phyloP scores from a whole-genome alignment of 1,140 invertebrate genomes.

The Pectinophora gossypiella region DNA sequence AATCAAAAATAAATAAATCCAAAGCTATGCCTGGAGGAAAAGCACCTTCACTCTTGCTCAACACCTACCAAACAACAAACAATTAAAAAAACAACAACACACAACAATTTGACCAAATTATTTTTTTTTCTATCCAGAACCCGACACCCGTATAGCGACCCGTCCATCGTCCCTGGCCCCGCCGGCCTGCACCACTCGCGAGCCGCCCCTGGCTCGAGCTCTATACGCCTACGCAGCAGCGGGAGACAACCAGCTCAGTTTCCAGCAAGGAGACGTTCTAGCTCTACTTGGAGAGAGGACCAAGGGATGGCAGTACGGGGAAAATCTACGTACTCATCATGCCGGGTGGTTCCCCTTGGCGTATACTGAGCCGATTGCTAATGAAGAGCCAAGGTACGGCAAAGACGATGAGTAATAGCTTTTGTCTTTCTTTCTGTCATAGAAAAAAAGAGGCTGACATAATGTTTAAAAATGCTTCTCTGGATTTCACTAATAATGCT shows the following conservation, averaged over 20 bases:
- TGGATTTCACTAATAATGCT: no score
- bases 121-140: constrained; percentile 24
- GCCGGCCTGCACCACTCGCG: constrained; percentile 76
- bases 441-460: no score
- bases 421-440: no score
- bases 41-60: no score
- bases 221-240: constrained; percentile 93
- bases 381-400: constrained; percentile 53
- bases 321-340: constrained; percentile 91
- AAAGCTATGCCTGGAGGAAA: no score
- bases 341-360: constrained; percentile 96
- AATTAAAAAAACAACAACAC: no score
- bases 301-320: constrained; percentile 97
- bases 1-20: no score
- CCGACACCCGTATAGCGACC: constrained; percentile 49
- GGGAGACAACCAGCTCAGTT: constrained; percentile 94
- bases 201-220: constrained; percentile 84
- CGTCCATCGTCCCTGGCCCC: constrained; percentile 85
- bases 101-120: background rate
- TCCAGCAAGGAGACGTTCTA: constrained; percentile 93
- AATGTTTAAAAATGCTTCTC: no score
- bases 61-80: no score
- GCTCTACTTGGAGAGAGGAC: constrained; percentile 92
- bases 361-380: constrained; percentile 84
- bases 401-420: background rate